These are phyloP conservation scores for Ypsolopha scabrella DNA, from an alignment of 2,888 invertebrate species.

Conservation along the genomic window DNA sequence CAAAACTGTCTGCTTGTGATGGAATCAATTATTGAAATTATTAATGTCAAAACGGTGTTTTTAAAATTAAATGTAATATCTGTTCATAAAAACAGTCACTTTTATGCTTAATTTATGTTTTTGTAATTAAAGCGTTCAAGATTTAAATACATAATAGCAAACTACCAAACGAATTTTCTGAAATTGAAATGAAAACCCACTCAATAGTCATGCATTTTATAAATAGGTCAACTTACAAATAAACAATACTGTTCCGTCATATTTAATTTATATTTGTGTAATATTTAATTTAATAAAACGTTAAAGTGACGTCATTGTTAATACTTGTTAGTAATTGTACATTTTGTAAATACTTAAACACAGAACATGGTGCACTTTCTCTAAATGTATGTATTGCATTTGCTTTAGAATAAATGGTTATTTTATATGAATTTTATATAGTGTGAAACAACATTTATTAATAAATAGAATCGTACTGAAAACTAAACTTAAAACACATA, in stretches of 20 bases:
- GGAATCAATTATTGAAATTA: constrained; percentile 4
- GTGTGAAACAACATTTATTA: background rate
- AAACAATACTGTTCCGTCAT: constrained; percentile 5
- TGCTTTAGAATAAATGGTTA: constrained; percentile 3
- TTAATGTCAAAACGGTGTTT: background rate
- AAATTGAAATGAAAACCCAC: background rate
- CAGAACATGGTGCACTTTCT: constrained; percentile 54
- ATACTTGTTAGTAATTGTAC: constrained; percentile 60
- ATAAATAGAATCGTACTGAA: background rate
- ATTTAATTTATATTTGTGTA: background rate
- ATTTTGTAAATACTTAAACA: constrained; percentile 53
- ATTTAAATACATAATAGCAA: background rate
- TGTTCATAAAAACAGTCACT: too few species aligned
- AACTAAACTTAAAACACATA: background rate
- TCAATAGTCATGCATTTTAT: constrained; percentile 7
- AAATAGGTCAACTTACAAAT: constrained; percentile 9
- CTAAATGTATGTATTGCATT: constrained; percentile 15
- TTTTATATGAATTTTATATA: constrained; percentile 6
- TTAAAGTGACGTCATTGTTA: constrained; percentile 38
- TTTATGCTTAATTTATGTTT: too few species aligned
- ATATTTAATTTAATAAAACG: background rate
- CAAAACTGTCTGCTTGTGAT: background rate
- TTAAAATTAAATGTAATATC: too few species aligned
- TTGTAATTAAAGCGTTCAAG: too few species aligned
- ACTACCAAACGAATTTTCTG: background rate